A percentile compares a stretch with the other conserved stretches of the same genome.
Conservation (phyloP, 2,888 invertebrate genomes). For the Troides helena region DNA sequence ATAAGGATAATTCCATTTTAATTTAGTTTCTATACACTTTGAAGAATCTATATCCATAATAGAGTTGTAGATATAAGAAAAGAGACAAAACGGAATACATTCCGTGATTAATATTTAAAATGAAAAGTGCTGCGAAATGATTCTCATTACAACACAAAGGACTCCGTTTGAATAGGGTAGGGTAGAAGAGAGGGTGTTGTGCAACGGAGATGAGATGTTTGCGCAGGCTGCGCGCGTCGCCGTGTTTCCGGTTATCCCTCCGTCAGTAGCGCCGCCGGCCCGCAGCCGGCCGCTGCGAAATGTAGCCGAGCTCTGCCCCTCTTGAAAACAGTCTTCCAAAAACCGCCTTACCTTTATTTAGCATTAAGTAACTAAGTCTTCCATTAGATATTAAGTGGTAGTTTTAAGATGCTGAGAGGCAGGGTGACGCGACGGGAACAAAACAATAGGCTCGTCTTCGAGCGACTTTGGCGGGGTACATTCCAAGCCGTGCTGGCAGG, state of each 20-base stretch:
- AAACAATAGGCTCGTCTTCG: conserved; percentile 84
- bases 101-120: not conserved
- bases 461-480: conserved; percentile 86
- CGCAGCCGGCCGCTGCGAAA: conserved; percentile 70
- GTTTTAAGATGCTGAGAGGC: conserved; percentile 68
- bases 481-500: conserved; percentile 75
- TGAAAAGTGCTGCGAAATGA: conserved; percentile 6
- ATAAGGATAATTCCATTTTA: no score
- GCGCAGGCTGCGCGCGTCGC: conserved; percentile 72
- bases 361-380: conserved; percentile 77
- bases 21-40: no score
- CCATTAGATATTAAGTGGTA: conserved; percentile 64
- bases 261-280: conserved; percentile 74
- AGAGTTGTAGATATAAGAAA: no score
- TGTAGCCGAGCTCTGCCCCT: conserved; percentile 58
- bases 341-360: conserved; percentile 57
- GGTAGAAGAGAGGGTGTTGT: conserved; percentile 28
- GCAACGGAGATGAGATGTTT: conserved; percentile 61
- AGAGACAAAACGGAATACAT: not conserved
- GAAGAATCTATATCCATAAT: no score
- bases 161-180: conserved; percentile 17
- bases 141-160: conserved; percentile 30
- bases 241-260: conserved; percentile 46
- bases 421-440: conserved; percentile 71
- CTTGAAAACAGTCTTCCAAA: conserved; percentile 64